phyloP scores from a whole-genome alignment of 1,140 invertebrate genomes.

The Camponotus vicinus region DNA sequence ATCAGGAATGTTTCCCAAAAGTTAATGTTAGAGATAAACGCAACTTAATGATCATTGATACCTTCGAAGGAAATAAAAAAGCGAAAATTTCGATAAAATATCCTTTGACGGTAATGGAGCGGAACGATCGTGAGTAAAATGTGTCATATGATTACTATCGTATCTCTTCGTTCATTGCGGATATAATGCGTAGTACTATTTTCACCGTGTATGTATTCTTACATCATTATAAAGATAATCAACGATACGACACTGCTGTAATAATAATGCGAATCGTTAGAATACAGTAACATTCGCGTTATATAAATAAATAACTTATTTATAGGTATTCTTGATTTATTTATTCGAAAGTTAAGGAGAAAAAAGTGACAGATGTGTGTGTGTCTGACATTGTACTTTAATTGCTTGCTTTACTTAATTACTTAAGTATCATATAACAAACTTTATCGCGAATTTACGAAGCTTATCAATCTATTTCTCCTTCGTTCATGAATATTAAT shows the following conservation, averaged over 20 bases:
- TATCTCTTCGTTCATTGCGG: not conserved
- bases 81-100: not conserved
- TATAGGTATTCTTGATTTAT: not conserved
- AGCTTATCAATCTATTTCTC: slow-evolving; percentile 1
- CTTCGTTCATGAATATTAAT: not conserved
- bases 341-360: not conserved
- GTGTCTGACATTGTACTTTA: not conserved
- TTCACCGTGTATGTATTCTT: not conserved
- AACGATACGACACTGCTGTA: not conserved
- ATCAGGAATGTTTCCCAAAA: not conserved
- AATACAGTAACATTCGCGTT: not conserved
- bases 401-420: not conserved
- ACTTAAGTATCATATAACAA: not conserved
- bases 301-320: not conserved
- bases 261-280: not conserved
- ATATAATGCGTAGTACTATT: slow-evolving; percentile 1
- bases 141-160: not conserved
- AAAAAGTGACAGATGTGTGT: not conserved
- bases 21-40: not conserved
- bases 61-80: slow-evolving; percentile 11
- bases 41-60: not conserved
- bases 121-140: not conserved
- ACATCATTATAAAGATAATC: not conserved
- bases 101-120: not conserved
- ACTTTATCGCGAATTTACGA: not conserved